Evolutionary conservation across 2,888 invertebrate genomes (phyloP).

Genomic region (Meta bourneti): DNA sequence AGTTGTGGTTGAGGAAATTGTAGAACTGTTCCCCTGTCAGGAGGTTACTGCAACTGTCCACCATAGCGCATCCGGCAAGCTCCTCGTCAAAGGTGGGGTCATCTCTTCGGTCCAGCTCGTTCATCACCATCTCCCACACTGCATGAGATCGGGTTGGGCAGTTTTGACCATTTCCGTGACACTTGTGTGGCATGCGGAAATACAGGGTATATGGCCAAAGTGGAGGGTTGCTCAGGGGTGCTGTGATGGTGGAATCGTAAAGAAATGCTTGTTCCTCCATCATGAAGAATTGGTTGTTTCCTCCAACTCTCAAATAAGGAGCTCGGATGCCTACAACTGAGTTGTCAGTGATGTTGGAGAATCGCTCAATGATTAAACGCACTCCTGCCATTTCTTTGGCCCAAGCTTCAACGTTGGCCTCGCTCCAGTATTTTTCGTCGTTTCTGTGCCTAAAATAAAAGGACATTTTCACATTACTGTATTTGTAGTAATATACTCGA

Average conservation of each 20-base stretch:
- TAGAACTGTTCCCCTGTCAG: slow-evolving; percentile 93
- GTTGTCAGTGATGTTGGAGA: slow-evolving; percentile 94
- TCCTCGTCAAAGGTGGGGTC: slow-evolving; percentile 96
- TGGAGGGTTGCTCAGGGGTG: slow-evolving; percentile 92
- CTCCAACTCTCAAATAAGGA: slow-evolving; percentile 93
- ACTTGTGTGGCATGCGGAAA: slow-evolving; percentile 96
- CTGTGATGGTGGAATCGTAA: slow-evolving; percentile 96
- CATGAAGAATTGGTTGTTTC: slow-evolving; percentile 97
- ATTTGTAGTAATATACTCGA: neutral
- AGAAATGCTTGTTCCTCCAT: slow-evolving; percentile 97
- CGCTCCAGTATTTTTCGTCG: slow-evolving; percentile 93
- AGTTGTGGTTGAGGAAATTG: slow-evolving; percentile 93
- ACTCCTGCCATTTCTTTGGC: slow-evolving; percentile 96
- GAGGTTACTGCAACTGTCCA: slow-evolving; percentile 95
- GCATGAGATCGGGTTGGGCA: slow-evolving; percentile 91
- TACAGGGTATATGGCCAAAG: slow-evolving; percentile 99
- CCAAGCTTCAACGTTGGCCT: slow-evolving; percentile 94
- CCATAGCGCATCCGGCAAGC: slow-evolving; percentile 94
- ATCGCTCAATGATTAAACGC: slow-evolving; percentile 87
- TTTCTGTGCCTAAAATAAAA: slow-evolving; percentile 85
- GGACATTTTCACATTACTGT: neutral
- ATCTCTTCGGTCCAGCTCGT: slow-evolving; percentile 94
- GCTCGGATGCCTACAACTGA: slow-evolving; percentile 93
- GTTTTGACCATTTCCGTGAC: slow-evolving; percentile 88
- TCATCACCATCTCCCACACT: slow-evolving; percentile 98